Percentiles rank a stretch among this genome's conserved stretches.
phyloP scores from a whole-genome alignment of 2,888 invertebrate genomes.

The Cotesia congregata region DNA sequence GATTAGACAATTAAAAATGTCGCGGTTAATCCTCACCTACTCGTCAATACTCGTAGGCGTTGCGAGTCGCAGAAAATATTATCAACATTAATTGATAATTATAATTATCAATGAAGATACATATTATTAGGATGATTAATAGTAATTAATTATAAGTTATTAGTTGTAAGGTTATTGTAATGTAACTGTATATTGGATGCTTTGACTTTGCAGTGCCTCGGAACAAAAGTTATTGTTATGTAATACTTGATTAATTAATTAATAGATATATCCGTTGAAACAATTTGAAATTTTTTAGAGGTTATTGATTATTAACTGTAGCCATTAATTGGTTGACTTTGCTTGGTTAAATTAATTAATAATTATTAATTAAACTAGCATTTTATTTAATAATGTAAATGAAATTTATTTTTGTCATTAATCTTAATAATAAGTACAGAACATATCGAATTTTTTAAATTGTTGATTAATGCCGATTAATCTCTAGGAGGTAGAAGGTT shows the following conservation, averaged over 20 bases:
- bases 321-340: no score
- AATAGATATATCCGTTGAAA: not conserved
- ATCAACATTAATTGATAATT: not conserved
- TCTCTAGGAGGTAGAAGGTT: not conserved
- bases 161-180: not conserved
- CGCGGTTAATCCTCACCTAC: conserved; percentile 50
- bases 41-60: conserved; percentile 55
- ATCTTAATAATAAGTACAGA: not conserved
- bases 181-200: conserved; percentile 1
- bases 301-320: no score
- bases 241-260: not conserved
- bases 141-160: not conserved
- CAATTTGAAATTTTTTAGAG: no score
- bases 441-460: not conserved
- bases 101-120: conserved; percentile 8
- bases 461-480: not conserved
- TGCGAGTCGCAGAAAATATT: conserved; percentile 40
- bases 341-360: no score
- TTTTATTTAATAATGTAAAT: not conserved
- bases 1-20: conserved; percentile 8
- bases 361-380: no score
- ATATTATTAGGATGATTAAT: conserved; percentile 12
- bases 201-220: conserved; percentile 18
- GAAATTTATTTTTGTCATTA: not conserved
- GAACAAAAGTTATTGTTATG: not conserved